phyloP scores from a whole-genome alignment of 2,888 invertebrate species.

The Caenorhabditis virilis region DNA sequence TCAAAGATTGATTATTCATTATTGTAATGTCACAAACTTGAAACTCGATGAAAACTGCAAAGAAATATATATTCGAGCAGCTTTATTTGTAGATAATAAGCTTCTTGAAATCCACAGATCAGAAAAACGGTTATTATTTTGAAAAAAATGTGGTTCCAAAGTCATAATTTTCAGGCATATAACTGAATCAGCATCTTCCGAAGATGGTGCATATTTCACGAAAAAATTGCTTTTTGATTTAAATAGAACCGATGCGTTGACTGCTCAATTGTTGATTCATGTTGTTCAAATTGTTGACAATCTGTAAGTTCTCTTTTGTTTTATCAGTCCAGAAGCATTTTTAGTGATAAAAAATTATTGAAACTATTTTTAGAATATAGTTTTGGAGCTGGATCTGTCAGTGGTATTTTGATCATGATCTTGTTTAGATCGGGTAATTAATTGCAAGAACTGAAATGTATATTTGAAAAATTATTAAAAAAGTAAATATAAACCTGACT shows the following conservation, averaged over 20 bases:
- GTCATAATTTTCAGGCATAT: background rate
- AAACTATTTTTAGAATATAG: too few relatives aligned
- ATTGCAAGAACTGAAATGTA: too few relatives aligned
- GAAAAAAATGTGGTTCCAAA: background rate
- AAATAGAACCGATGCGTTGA: constrained; percentile 15
- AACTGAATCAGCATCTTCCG: constrained; percentile 5
- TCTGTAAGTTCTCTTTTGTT: constrained; percentile 13
- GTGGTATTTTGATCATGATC: background rate
- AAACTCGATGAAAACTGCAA: constrained; percentile 22
- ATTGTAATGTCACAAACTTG: constrained; percentile 35
- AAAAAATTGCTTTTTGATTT: constrained; percentile 28
- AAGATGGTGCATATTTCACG: constrained; percentile 34
- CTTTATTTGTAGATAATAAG: constrained; percentile 13
- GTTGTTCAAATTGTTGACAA: constrained; percentile 26
- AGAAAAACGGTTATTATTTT: background rate
- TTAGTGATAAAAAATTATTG: too few relatives aligned
- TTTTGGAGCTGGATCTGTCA: too few relatives aligned
- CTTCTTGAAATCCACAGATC: constrained; percentile 19
- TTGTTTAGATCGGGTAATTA: background rate
- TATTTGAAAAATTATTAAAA: too few relatives aligned
- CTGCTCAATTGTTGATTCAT: constrained; percentile 23
- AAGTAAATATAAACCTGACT: too few relatives aligned
- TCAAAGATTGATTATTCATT: constrained; percentile 32
- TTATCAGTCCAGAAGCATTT: too few relatives aligned
- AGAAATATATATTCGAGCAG: constrained; percentile 23